Evolutionary conservation across 2,113 vertebrate species (phyloP), one percentile per base, ranked within the genome.

Genomic region (Cavia porcellus): DNA sequence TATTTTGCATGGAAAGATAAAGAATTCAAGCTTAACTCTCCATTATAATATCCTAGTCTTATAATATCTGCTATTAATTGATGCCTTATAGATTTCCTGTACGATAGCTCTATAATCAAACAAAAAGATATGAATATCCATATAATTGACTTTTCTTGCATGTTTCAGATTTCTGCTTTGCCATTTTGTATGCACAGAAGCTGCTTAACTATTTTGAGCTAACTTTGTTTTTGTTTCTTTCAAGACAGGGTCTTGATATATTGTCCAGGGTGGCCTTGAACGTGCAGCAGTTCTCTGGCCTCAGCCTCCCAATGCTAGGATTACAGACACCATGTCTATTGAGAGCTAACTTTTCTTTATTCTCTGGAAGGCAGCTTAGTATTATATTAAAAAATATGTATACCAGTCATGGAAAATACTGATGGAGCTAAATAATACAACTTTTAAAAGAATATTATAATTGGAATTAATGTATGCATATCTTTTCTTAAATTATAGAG

Each of bases 371-470:
- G 62, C 19, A 61, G 1, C 7, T 95, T 61, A 81, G 11, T 28
- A 74, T 57, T 82, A 38, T 79, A 22, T 32, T 3, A 20, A 93
- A 83, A 91, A 70, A 66, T 42, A 74, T 11, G 20, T 30, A 79
- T 17, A 70, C 28, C 72, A 57, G 30, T 42, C 52, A 20, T 85
- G 42, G 57, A 5, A 86, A 24, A 75, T 28, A 86, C 9, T 75
- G 64, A 92, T 79, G 83, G 66, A 86, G 19, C 20, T 50, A 86
- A 91, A 47, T 72, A 89, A 11, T 61, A 42, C 35, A 15, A 80
- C 42, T 92, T 89, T 50, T 84, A 52, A 55, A 92, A 86, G 42
- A 90, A 47, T n/a, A 28, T 66, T 86, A 87, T n/a, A 89, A n/a
- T 15, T 62, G 64, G 24, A 95, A 68, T 75, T 2, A 62, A 9